phyloP scores from a whole-genome alignment of 2,888 invertebrate species.

The Phyllotreta cruciferae region DNA sequence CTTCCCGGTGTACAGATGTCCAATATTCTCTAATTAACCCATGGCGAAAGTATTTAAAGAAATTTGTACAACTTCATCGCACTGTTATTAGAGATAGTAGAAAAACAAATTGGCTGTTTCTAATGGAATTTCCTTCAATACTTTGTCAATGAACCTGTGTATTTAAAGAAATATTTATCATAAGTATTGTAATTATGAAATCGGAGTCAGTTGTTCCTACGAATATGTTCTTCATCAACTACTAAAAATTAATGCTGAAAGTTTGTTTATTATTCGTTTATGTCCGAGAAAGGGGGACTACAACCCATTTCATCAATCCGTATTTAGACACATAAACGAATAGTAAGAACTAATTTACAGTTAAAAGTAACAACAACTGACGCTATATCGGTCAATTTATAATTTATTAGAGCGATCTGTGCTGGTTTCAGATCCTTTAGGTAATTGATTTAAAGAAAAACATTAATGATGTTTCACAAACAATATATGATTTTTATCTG shows the following conservation, averaged over 20 bases:
- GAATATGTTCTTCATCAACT: no score
- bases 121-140: constrained; percentile 8
- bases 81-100: background rate
- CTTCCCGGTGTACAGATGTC: constrained; percentile 19
- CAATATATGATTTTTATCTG: constrained; percentile 7
- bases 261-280: no score
- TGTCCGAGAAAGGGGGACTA: background rate
- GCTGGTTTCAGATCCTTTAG: constrained; percentile 49
- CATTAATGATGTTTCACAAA: constrained; percentile 23
- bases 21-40: constrained; percentile 2
- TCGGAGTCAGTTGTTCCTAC: constrained; percentile 7
- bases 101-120: background rate
- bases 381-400: constrained; percentile 17
- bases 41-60: constrained; percentile 4
- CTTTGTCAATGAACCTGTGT: constrained; percentile 10
- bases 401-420: constrained; percentile 39
- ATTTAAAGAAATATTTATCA: constrained; percentile 11
- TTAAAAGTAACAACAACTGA: constrained; percentile 20
- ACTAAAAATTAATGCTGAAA: background rate
- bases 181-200: constrained; percentile 1
- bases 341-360: background rate
- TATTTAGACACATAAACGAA: background rate
- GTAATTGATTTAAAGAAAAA: constrained; percentile 20
- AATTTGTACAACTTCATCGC: background rate
- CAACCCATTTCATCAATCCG: background rate